phyloP scores from a whole-genome alignment of 2,888 invertebrate species.

The Caradrina clavipalpis region DNA sequence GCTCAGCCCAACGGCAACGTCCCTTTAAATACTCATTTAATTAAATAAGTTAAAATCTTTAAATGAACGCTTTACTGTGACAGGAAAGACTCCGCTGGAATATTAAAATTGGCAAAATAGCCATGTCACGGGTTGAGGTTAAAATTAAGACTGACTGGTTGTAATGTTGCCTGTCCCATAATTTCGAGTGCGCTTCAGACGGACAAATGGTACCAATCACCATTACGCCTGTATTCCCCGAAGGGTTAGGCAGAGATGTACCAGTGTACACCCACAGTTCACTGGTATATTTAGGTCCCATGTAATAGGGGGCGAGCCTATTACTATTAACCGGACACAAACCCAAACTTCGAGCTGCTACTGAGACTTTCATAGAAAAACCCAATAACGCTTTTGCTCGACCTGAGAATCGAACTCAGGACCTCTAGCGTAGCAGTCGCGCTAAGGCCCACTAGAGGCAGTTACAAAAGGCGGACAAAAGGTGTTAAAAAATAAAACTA shows the following conservation, averaged over 20 bases:
- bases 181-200: constrained; percentile 14
- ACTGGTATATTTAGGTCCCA: too few species aligned
- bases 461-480: constrained; percentile 30
- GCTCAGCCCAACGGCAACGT: not conserved
- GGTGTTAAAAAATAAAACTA: constrained; percentile 46
- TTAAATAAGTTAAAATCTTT: constrained; percentile 53
- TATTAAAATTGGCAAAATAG: constrained; percentile 69
- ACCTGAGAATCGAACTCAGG: too few species aligned
- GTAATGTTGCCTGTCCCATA: constrained; percentile 36
- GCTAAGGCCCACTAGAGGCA: too few species aligned
- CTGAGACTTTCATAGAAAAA: too few species aligned
- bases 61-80: constrained; percentile 54
- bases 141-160: constrained; percentile 65
- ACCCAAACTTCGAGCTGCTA: too few species aligned
- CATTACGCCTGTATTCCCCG: too few species aligned
- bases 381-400: too few species aligned
- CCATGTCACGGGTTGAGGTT: constrained; percentile 63
- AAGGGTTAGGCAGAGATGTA: too few species aligned
- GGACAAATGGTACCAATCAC: constrained; percentile 33
- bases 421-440: too few species aligned
- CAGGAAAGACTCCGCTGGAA: constrained; percentile 57
- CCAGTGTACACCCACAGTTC: too few species aligned
- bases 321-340: too few species aligned
- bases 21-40: constrained; percentile 45
- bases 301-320: too few species aligned